These are phyloP conservation scores for Liopterus haemorrhoidalis DNA, from an alignment of 2,888 invertebrate genomes.

Conservation along the genomic window DNA sequence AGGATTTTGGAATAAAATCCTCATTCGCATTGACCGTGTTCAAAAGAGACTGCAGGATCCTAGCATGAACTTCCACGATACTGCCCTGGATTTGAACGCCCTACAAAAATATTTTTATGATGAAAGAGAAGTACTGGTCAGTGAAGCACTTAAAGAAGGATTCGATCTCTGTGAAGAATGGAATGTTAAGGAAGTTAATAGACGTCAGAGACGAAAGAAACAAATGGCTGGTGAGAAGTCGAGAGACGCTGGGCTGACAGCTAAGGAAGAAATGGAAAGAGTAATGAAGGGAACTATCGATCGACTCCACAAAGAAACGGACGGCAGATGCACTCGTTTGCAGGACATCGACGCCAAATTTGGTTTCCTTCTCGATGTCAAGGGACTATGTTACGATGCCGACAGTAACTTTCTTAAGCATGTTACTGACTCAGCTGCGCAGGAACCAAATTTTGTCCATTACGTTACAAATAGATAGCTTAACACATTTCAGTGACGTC, in stretches of 20 bases:
- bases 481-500: too few species aligned
- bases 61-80: constrained; percentile 10
- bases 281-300: constrained; percentile 6
- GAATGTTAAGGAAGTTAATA: constrained; percentile 2
- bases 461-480: too few species aligned
- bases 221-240: constrained; percentile 8
- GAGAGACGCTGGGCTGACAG: constrained; percentile 8
- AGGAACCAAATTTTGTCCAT: too few species aligned
- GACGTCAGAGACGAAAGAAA: constrained; percentile 4
- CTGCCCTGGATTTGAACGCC: constrained; percentile 4
- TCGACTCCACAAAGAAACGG: constrained; percentile 3
- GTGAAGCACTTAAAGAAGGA: constrained; percentile 1
- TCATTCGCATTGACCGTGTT: too few species aligned
- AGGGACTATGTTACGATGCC: not conserved
- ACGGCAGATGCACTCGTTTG: constrained; percentile 4
- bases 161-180: constrained; percentile 8
- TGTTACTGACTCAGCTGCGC: too few species aligned
- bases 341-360: constrained; percentile 5
- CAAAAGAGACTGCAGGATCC: constrained; percentile 12
- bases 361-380: constrained; percentile 8
- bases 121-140: constrained; percentile 5
- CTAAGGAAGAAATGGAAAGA: constrained; percentile 6
- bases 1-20: too few species aligned
- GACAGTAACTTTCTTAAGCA: constrained; percentile 1
- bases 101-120: constrained; percentile 6